Conservation (phyloP, 2,888 invertebrate species). For the Silvanus unidentatus region DNA sequence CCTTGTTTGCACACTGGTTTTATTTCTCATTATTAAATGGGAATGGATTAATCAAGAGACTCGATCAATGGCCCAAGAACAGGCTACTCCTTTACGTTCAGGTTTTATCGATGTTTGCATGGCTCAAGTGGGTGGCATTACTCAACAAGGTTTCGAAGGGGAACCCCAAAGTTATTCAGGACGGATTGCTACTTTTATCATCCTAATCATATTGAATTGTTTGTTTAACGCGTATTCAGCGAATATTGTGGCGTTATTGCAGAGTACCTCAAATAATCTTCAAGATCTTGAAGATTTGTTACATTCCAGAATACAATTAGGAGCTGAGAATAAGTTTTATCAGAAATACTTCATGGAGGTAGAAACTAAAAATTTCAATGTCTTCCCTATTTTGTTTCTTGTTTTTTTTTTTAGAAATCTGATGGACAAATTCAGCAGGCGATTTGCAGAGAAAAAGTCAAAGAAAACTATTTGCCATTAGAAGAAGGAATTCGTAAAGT, state of each 20-base stretch:
- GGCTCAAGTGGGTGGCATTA: conserved; percentile 47
- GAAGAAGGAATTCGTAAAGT: conserved; percentile 55
- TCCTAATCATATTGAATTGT: conserved; percentile 47
- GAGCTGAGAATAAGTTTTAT: conserved; percentile 56
- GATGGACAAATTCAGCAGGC: conserved; percentile 55
- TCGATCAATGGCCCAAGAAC: background rate
- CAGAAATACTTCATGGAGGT: conserved; percentile 49
- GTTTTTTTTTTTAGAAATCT: too few species aligned
- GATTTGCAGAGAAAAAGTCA: conserved; percentile 58
- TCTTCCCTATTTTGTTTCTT: too few species aligned
- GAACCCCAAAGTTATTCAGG: conserved; percentile 48
- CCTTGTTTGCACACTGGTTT: conserved; percentile 24
- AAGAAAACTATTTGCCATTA: conserved; percentile 53
- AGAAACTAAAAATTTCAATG: too few species aligned
- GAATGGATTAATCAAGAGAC: conserved; percentile 30
- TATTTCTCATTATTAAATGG: conserved; percentile 33
- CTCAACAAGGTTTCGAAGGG: conserved; percentile 47
- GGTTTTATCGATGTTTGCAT: conserved; percentile 35
- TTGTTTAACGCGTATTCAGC: conserved; percentile 63
- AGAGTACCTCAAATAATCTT: conserved; percentile 56
- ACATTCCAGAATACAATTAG: conserved; percentile 55
- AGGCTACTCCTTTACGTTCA: conserved; percentile 21
- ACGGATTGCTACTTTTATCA: conserved; percentile 38
- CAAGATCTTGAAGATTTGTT: conserved; percentile 51
- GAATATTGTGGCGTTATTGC: conserved; percentile 61